phyloP scores from a whole-genome alignment of 2,888 invertebrate species.

The Oxyteleia sp. region DNA sequence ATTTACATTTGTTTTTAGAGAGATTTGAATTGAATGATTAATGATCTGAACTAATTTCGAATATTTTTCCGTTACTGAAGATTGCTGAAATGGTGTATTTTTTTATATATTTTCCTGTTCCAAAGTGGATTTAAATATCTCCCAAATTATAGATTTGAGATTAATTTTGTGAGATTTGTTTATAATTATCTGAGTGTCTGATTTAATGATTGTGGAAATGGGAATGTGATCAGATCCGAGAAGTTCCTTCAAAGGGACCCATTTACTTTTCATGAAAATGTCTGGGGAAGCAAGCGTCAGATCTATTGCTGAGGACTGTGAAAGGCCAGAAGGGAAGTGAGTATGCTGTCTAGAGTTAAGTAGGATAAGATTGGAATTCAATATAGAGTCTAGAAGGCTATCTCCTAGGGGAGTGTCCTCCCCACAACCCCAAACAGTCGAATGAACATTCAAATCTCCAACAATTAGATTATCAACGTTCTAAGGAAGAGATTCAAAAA shows the following conservation, averaged over 20 bases:
- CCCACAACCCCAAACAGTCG: neutral
- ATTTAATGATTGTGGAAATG: neutral
- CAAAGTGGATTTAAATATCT: no score
- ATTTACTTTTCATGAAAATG: neutral
- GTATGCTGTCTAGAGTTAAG: neutral
- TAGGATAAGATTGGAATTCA: neutral
- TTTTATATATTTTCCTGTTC: no score
- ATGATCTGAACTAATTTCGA: no score
- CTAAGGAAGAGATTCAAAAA: no score
- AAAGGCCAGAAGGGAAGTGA: neutral
- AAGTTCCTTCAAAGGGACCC: neutral
- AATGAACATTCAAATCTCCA: no score
- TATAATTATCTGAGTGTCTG: neutral
- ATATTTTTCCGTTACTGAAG: no score
- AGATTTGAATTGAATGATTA: no score
- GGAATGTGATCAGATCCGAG: neutral
- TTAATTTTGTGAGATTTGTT: neutral
- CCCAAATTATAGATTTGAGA: neutral
- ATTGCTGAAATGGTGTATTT: no score
- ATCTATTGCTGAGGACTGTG: constrained; percentile 2
- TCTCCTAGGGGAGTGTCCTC: no score
- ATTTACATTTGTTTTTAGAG: no score
- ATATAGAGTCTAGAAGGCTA: no score
- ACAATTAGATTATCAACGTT: no score
- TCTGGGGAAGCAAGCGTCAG: neutral